These are phyloP conservation scores for Aplocera efformata DNA, from an alignment of 2,888 invertebrate species.

Conservation along the genomic window DNA sequence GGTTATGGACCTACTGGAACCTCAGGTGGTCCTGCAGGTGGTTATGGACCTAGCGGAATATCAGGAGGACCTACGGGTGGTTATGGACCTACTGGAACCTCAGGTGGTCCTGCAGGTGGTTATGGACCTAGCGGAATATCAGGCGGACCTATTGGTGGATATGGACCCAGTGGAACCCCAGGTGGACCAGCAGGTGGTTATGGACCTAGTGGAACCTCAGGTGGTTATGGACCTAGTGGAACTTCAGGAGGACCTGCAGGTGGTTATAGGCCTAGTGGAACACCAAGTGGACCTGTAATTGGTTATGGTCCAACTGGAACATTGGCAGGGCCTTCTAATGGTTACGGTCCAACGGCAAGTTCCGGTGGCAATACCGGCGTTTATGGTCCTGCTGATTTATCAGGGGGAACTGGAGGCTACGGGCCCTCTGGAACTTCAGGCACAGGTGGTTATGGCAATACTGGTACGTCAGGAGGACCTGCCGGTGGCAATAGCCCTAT, in stretches of 20 bases:
- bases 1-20: not conserved
- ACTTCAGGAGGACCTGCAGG: constrained; percentile 1
- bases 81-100: not conserved
- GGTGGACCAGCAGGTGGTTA: constrained; percentile 2
- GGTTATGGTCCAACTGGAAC: not conserved
- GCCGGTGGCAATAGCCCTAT: not conserved
- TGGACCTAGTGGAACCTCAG: constrained; percentile 1
- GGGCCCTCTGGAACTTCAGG: constrained; percentile 4
- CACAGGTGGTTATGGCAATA: constrained; percentile 3
- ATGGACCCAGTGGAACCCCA: not conserved
- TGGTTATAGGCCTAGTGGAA: not conserved
- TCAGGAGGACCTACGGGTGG: not conserved
- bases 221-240: not conserved
- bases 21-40: not conserved
- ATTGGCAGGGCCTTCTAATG: not conserved
- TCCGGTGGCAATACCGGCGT: constrained; percentile 1
- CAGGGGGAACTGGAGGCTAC: constrained; percentile 1
- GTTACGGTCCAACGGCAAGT: not conserved
- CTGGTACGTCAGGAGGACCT: constrained; percentile 1
- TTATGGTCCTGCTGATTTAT: not conserved
- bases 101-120: not conserved
- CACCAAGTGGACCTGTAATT: not conserved
- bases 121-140: not conserved
- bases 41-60: not conserved
- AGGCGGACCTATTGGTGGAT: constrained; percentile 2